Percentiles rank a stretch among this genome's conserved stretches.
Evolutionary conservation across 1,140 invertebrate species (phyloP).

Genomic region (Eumaeus atala): DNA sequence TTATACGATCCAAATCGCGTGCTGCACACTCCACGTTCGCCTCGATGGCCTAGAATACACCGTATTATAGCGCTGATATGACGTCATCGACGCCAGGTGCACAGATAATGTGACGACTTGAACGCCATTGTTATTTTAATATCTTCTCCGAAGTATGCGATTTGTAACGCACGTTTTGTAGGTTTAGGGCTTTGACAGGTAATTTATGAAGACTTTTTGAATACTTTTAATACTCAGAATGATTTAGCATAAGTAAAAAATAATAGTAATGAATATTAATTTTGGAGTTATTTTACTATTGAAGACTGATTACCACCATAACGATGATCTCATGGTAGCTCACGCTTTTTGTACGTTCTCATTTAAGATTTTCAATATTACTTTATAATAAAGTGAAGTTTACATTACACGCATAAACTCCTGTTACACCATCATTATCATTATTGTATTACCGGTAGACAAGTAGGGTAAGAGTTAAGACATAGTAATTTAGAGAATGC

Average conservation of each 20-base stretch:
- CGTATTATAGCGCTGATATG: no score
- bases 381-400: background rate
- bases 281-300: conserved; percentile 3
- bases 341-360: conserved; percentile 24
- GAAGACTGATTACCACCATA: conserved; percentile 4
- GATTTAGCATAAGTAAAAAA: background rate
- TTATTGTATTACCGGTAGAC: background rate
- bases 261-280: background rate
- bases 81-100: no score
- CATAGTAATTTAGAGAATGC: conserved; percentile 4
- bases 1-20: no score
- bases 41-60: no score
- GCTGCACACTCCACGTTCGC: no score
- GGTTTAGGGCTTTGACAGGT: background rate
- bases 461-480: conserved; percentile 5
- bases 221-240: conserved; percentile 1
- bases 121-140: no score
- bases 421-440: background rate
- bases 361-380: conserved; percentile 19
- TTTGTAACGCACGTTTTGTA: background rate
- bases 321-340: conserved; percentile 5
- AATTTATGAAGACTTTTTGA: conserved; percentile 3
- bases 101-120: no score
- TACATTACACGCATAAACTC: no score
- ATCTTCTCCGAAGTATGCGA: background rate